Conservation (phyloP, 1,140 invertebrate genomes). For the Pogonomyrmex barbatus region DNA sequence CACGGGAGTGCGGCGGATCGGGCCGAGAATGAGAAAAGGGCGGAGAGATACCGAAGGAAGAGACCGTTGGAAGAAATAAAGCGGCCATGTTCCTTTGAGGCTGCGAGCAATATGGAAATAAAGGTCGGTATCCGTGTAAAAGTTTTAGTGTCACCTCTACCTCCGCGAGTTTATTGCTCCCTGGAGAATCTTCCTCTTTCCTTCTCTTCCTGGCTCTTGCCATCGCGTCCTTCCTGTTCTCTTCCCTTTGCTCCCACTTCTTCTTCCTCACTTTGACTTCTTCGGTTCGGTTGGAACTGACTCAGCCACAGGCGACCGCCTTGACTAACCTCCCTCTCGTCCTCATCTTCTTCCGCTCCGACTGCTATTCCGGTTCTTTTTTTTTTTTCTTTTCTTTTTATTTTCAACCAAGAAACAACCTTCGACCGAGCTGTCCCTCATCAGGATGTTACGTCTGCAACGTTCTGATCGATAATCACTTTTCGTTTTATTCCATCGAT, state of each 20-base stretch:
- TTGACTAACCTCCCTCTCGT: slow-evolving; percentile 41
- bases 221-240: neutral
- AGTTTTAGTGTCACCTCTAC: slow-evolving; percentile 81
- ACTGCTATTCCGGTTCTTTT: slow-evolving; percentile 50
- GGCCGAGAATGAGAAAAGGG: slow-evolving; percentile 51
- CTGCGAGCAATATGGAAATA: slow-evolving; percentile 81
- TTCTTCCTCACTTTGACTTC: neutral
- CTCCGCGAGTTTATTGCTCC: slow-evolving; percentile 77
- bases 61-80: slow-evolving; percentile 70
- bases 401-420: slow-evolving; percentile 47
- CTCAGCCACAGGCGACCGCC: slow-evolving; percentile 35
- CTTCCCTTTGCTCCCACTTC: neutral
- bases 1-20: neutral
- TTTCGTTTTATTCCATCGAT: slow-evolving; percentile 43
- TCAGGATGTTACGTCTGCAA: slow-evolving; percentile 68
- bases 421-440: slow-evolving; percentile 68
- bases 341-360: slow-evolving; percentile 57
- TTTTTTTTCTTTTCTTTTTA: neutral
- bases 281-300: slow-evolving; percentile 39
- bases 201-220: slow-evolving; percentile 59
- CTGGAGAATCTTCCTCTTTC: slow-evolving; percentile 64
- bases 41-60: slow-evolving; percentile 38
- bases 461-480: slow-evolving; percentile 60
- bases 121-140: slow-evolving; percentile 81
- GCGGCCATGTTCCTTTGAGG: slow-evolving; percentile 76